A percentile compares a stretch with the other conserved stretches of the same genome.
These are phyloP conservation scores for Miniopterus natalensis DNA, from an alignment of 2,113 vertebrate species.

Conservation along the genomic window DNA sequence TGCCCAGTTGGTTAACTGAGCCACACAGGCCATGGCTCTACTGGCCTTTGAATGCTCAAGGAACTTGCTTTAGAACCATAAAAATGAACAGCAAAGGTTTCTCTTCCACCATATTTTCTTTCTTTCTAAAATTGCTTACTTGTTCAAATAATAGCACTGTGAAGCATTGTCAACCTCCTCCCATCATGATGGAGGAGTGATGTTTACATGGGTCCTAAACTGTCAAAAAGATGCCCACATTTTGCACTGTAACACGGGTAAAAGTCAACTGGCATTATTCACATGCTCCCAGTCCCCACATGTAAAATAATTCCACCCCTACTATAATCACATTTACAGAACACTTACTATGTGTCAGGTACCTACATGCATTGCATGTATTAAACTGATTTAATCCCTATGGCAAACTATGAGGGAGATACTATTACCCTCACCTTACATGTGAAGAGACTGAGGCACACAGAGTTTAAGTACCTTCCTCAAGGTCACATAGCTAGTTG, in stretches of 20 bases:
- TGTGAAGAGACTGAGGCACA: not conserved
- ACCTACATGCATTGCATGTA: not conserved
- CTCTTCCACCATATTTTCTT: not conserved
- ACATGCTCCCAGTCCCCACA: not conserved
- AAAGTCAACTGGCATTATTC: not conserved
- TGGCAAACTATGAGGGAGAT: not conserved
- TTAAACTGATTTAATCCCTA: not conserved
- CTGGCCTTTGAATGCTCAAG: not conserved
- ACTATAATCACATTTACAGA: not conserved
- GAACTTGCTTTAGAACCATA: not conserved
- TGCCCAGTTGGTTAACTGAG: not conserved
- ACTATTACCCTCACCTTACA: not conserved
- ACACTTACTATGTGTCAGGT: not conserved
- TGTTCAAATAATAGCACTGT: not conserved
- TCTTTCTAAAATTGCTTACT: not conserved
- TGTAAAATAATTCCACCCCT: not conserved
- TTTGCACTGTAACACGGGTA: not conserved
- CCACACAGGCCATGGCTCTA: not conserved
- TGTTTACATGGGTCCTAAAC: not conserved
- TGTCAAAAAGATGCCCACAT: not conserved
- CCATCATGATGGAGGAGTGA: not conserved
- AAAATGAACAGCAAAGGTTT: not conserved
- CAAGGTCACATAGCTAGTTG: not conserved
- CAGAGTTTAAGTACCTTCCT: not conserved
- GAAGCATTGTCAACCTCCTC: not conserved